Conservation (phyloP, 23 tunicate genomes). For the Corella eumyota region DNA sequence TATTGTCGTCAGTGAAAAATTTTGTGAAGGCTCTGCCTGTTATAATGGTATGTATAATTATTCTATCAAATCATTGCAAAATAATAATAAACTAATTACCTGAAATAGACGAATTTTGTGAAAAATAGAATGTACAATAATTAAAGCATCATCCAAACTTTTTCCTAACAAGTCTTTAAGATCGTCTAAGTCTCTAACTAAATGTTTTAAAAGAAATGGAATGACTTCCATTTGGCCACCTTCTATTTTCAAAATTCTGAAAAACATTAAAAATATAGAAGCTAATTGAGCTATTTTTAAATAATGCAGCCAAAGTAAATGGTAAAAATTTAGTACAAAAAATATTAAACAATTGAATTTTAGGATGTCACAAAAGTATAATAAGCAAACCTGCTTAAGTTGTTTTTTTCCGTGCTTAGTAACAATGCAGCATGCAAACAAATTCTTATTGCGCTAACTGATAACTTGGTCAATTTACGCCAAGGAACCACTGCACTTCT, state of each 20-base stretch:
- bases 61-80: too few relatives aligned
- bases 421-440: conserved; percentile 29
- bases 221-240: too few relatives aligned
- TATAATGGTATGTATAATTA: too few relatives aligned
- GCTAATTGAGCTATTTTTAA: too few relatives aligned
- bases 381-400: conserved; percentile 2
- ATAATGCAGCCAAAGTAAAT: too few relatives aligned
- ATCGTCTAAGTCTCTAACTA: conserved; percentile 18
- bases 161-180: conserved; percentile 15
- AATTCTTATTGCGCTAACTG: conserved; percentile 25
- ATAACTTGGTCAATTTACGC: conserved; percentile 18
- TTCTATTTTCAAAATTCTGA: too few relatives aligned
- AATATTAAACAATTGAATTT: too few relatives aligned
- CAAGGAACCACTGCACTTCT: conserved; percentile 10
- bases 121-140: conserved; percentile 25
- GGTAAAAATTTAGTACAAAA: too few relatives aligned
- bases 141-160: conserved; percentile 25
- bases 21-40: too few relatives aligned
- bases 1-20: conserved; percentile 5
- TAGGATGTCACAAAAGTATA: too few relatives aligned
- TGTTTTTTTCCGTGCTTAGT: conserved; percentile 9
- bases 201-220: conserved; percentile 16
- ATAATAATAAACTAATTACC: too few relatives aligned
- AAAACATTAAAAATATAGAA: too few relatives aligned
- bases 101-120: conserved; percentile 7